Evolutionary conservation across 2,888 invertebrate species (phyloP).

Genomic region (Acrobasis suavella): DNA sequence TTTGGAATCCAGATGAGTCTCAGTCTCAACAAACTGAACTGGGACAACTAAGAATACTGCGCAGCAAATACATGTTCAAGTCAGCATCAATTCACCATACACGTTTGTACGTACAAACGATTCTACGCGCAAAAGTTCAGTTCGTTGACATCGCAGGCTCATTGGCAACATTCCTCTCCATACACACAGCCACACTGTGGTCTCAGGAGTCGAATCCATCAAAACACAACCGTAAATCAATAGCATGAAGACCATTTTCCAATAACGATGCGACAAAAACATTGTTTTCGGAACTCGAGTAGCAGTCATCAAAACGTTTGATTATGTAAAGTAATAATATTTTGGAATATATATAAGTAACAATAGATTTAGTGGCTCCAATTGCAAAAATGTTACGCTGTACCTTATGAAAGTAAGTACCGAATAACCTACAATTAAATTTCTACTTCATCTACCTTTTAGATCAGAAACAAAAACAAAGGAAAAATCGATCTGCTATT

Average conservation of each 20-base stretch:
- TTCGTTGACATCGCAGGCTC: slow-evolving; percentile 17
- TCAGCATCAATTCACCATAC: slow-evolving; percentile 4
- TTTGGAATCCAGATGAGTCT: background rate
- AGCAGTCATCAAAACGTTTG: slow-evolving; percentile 3
- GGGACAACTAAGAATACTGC: background rate
- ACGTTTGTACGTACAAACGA: slow-evolving; percentile 6
- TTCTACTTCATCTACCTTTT: too few species aligned
- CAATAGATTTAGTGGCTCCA: background rate
- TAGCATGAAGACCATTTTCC: slow-evolving; percentile 4
- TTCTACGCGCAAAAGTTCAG: slow-evolving; percentile 19
- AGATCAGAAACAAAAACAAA: too few species aligned
- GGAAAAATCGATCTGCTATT: too few species aligned
- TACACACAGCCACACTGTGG: background rate
- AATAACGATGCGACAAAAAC: background rate
- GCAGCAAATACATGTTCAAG: background rate
- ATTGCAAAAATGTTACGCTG: background rate
- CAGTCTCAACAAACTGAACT: background rate
- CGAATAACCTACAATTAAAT: too few species aligned
- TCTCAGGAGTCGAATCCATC: background rate
- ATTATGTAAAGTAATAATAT: too few species aligned
- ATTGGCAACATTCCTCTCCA: slow-evolving; percentile 16
- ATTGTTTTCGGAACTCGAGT: background rate
- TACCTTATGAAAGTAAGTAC: background rate
- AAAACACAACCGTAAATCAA: slow-evolving; percentile 5
- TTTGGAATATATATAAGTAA: background rate